Base-by-base conservation (phyloP, 2,797 vertebrate genomes). In the Geotrypetes seraphini region DNA sequence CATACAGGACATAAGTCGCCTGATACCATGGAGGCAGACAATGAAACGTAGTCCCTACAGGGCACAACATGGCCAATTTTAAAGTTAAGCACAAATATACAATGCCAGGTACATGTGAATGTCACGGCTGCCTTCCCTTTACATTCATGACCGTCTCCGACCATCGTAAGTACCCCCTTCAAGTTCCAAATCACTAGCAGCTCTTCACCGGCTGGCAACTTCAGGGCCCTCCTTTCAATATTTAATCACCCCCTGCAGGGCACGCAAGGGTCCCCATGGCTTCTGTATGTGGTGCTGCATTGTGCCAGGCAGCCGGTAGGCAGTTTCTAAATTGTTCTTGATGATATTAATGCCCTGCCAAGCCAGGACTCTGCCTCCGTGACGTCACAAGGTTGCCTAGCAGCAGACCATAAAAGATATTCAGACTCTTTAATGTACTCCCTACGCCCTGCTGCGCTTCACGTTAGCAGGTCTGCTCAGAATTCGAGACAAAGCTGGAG, bases 201-300 rank as follows among this genome's bases (percentile, higher is more conserved):
- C 19, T 25, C 8, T 14, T 21, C 31, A 22, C 19, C 12, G 18
- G 1, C 8, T 7, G 34, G 15, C 16, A 28, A 4, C 28, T 19
- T 16, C 49, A n/a, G n/a, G n/a, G n/a, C n/a, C n/a, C 43, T 43
- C 17, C 30, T 14, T 31, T 15, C 1, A 2, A 16, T 25, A 5
- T 13, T 33, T 58, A 38, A 40, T 36, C 20, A 27, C 5, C 6
- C 26, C 8, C 11, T 30, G 4, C 9, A 19, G 21, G 4, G 27
- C 21, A 24, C 12, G n/a, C 27, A 12, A 16, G 6, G 22, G 29
- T 38, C 28, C 33, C 30, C 0, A 0, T 12, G 27, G 16, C 31
- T 36, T 31, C 25, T n/a, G 5, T 15, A 44, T 27, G 41, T 31
- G 36, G 28, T n/a, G 12, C n/a, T n/a, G 12, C 5, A 7, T 16